Evolutionary conservation across 2,797 vertebrate genomes (phyloP).

Genomic region (Anabacerthia variegaticeps): DNA sequence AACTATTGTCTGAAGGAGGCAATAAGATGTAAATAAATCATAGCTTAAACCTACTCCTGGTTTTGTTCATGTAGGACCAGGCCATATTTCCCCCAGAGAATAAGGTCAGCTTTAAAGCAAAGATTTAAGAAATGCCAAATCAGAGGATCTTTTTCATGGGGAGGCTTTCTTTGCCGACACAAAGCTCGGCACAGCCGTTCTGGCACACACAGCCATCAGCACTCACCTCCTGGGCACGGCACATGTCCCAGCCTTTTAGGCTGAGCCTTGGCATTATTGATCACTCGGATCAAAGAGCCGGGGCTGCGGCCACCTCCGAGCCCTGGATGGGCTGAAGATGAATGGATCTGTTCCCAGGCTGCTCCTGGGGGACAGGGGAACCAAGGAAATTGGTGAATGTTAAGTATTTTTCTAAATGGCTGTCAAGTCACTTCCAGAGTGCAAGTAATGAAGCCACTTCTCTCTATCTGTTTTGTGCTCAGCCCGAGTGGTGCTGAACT

Average conservation of each 20-base stretch:
- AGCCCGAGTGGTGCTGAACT: background rate
- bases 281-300: accelerated
- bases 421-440: background rate
- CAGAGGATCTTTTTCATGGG: background rate
- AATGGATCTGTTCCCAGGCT: background rate
- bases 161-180: background rate
- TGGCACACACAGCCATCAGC: background rate
- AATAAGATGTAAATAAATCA: background rate
- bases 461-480: background rate
- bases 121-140: background rate
- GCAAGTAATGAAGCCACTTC: background rate
- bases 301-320: background rate
- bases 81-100: background rate
- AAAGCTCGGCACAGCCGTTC: accelerated
- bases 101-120: background rate
- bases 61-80: background rate
- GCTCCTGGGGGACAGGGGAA: background rate
- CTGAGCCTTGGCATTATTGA: background rate
- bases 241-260: background rate
- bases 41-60: background rate
- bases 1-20: background rate
- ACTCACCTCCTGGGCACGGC: background rate
- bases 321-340: background rate
- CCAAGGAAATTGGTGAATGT: background rate
- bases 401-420: conserved; percentile 23